A percentile compares a stretch with the other conserved stretches of the same genome.
Conservation (phyloP, 2,888 invertebrate genomes). For the Hypercompe scribonia region DNA sequence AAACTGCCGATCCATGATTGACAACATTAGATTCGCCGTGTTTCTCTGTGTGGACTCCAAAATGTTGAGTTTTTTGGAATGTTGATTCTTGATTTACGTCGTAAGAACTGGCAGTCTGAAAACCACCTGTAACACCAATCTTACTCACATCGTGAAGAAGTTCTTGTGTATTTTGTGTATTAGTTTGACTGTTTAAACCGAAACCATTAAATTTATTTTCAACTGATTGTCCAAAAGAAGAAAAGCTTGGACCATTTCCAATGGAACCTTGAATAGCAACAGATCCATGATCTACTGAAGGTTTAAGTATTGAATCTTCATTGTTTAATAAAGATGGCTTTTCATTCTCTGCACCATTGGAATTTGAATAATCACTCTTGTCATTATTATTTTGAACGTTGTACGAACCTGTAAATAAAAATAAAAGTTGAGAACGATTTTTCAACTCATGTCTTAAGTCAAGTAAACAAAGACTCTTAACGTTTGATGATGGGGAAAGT, state of each 20-base stretch:
- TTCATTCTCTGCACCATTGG: slow-evolving; percentile 46
- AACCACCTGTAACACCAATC: slow-evolving; percentile 24
- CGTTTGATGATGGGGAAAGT: slow-evolving; percentile 57
- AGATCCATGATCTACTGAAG: slow-evolving; percentile 13
- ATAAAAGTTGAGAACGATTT: slow-evolving; percentile 80
- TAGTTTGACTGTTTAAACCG: slow-evolving; percentile 2
- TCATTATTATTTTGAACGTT: slow-evolving; percentile 79
- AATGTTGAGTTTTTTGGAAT: slow-evolving; percentile 16
- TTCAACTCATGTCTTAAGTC: slow-evolving; percentile 74
- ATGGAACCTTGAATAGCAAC: not conserved
- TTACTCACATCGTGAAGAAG: not conserved
- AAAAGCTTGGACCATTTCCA: slow-evolving; percentile 9
- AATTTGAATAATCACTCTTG: slow-evolving; percentile 69
- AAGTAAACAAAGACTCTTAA: slow-evolving; percentile 65
- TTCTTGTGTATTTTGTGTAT: slow-evolving; percentile 10
- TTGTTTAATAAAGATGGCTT: not conserved
- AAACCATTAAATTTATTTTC: slow-evolving; percentile 14
- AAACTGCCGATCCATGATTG: not conserved
- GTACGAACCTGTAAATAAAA: slow-evolving; percentile 84
- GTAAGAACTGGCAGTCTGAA: slow-evolving; percentile 10
- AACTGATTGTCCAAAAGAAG: slow-evolving; percentile 17
- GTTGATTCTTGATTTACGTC: not conserved
- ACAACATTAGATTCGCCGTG: slow-evolving; percentile 27
- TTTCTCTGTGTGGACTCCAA: slow-evolving; percentile 34
- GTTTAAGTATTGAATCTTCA: slow-evolving; percentile 37